Percentiles rank a stretch among this genome's conserved stretches.
phyloP scores from a whole-genome alignment of 2,888 invertebrate species.

The Xylocampa areola region DNA sequence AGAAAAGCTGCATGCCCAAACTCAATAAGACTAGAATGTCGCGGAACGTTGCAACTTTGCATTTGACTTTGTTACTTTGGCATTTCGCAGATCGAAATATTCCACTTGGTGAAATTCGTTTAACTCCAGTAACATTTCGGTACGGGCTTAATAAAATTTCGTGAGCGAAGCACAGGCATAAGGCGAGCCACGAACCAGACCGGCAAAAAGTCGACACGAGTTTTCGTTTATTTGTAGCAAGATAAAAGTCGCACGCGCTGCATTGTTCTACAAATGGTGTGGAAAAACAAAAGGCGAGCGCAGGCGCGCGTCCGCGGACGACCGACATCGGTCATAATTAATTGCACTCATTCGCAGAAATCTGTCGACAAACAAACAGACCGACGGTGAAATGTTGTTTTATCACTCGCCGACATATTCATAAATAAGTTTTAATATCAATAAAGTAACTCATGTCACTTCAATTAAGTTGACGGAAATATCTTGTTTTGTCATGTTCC shows the following conservation, averaged over 20 bases:
- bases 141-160: slow-evolving; percentile 75
- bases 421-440: slow-evolving; percentile 80
- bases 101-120: slow-evolving; percentile 63
- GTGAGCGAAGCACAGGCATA: slow-evolving; percentile 66
- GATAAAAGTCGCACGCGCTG: slow-evolving; percentile 81
- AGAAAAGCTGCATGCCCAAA: slow-evolving; percentile 56
- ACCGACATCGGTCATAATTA: slow-evolving; percentile 83
- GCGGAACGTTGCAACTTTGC: slow-evolving; percentile 57
- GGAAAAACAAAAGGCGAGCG: slow-evolving; percentile 81
- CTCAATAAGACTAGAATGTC: slow-evolving; percentile 61
- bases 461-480: slow-evolving; percentile 71
- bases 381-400: slow-evolving; percentile 76
- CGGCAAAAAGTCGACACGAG: slow-evolving; percentile 75
- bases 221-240: slow-evolving; percentile 77
- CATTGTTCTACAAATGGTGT: slow-evolving; percentile 85
- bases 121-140: slow-evolving; percentile 68
- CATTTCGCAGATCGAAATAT: slow-evolving; percentile 68
- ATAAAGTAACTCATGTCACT: slow-evolving; percentile 68
- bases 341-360: slow-evolving; percentile 85
- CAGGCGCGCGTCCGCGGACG: slow-evolving; percentile 65
- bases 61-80: slow-evolving; percentile 59
- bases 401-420: slow-evolving; percentile 77
- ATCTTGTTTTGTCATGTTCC: slow-evolving; percentile 60
- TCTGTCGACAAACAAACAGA: slow-evolving; percentile 76
- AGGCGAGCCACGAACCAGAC: slow-evolving; percentile 59